Evolutionary conservation across 2,113 vertebrate genomes (phyloP).

Genomic region (Festucalex cinctus): DNA sequence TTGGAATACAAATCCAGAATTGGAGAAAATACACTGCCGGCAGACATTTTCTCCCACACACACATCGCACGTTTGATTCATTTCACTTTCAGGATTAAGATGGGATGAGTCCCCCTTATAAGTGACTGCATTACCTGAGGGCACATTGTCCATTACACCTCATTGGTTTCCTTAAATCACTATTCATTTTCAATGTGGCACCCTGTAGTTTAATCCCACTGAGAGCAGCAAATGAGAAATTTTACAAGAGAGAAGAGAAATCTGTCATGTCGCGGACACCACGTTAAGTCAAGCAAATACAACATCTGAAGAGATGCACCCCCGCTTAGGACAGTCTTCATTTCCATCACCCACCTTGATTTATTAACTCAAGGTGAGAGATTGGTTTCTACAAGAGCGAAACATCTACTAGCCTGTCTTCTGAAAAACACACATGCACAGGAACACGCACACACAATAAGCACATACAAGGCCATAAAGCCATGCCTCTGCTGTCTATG

Average conservation of each 20-base stretch:
- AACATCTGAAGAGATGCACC: constrained; percentile 10
- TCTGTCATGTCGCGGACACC: constrained; percentile 23
- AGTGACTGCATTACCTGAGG: constrained; percentile 44
- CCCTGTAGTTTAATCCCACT: constrained; percentile 46
- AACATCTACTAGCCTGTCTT: constrained; percentile 43
- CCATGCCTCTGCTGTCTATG: constrained; percentile 41
- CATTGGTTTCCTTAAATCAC: constrained; percentile 58
- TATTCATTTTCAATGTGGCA: constrained; percentile 45
- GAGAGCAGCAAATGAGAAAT: constrained; percentile 36
- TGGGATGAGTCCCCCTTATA: constrained; percentile 36
- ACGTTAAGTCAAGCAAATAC: constrained; percentile 30
- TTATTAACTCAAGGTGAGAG: constrained; percentile 65
- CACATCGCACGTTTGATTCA: constrained; percentile 24
- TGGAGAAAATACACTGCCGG: constrained; percentile 13
- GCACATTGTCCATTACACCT: constrained; percentile 56
- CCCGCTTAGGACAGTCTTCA: constrained; percentile 14
- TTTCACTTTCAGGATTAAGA: constrained; percentile 19
- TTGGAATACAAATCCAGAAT: neutral
- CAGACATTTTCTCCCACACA: constrained; percentile 18
- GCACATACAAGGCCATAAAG: constrained; percentile 46
- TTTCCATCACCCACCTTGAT: constrained; percentile 60
- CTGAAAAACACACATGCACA: constrained; percentile 15
- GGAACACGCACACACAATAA: constrained; percentile 26
- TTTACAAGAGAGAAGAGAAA: constrained; percentile 14
- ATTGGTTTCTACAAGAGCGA: constrained; percentile 63